Evolutionary conservation across 2,797 vertebrate genomes (phyloP), one percentile per base, ranked within the genome.

Genomic region (Tachyglossus aculeatus): DNA sequence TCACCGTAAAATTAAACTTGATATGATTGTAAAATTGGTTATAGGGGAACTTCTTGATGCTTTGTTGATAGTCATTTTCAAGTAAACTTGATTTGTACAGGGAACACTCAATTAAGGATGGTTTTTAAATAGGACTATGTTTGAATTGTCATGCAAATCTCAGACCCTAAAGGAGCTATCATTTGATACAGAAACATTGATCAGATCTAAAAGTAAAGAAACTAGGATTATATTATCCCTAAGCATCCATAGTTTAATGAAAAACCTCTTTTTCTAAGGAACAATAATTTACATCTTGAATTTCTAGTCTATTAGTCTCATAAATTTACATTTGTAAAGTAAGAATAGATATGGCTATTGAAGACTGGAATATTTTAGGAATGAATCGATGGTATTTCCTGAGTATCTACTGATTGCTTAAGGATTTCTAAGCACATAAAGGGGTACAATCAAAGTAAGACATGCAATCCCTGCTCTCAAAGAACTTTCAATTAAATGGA

Each of bases 291-390:
- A 18, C 10, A 15, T 29, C 27, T 5, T 64, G 2, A 21, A 56
- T 67, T 66, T 71, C 15, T 61, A 11, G 10, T 59, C 3, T 41
- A 4, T 51, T 43, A 64, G 54, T 60, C 37, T 57, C 33, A 57
- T 48, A 2, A 9, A 51, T 7, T 51, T 59, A 22, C 7, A 13
- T 43, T 69, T 79, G 15, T 58, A 47, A 6, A 63, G 67, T n/a
- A n/a, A n/a, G n/a, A n/a, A n/a, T n/a, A n/a, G n/a, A 70, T 70
- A 65, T 33, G 22, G n/a, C 11, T 24, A 77, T 75, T 51, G 38
- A 32, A 61, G 18, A 63, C 18, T 3, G 44, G 32, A 66, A 67
- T 76, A 81, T 80, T 54, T 53, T 32, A n/a, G 45, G 68, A n/a
- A n/a, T n/a, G n/a, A n/a, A n/a, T n/a, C n/a, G n/a, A n/a, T n/a